phyloP scores from a whole-genome alignment of 2,888 invertebrate genomes.

The Crepidodera aurea region DNA sequence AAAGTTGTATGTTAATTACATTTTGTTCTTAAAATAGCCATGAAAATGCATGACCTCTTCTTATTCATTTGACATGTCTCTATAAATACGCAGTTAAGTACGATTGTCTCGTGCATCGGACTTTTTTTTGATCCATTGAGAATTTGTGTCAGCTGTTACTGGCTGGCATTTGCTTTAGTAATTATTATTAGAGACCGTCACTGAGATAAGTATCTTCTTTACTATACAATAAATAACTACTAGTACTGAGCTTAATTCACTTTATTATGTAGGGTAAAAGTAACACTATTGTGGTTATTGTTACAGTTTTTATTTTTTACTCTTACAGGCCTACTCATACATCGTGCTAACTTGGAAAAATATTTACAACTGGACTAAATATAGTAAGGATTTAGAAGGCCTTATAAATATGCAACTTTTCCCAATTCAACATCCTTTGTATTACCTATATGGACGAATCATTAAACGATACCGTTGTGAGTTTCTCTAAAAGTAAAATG shows the following conservation, averaged over 20 bases:
- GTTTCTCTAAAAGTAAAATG: background rate
- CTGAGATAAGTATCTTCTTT: background rate
- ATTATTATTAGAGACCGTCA: constrained; percentile 17
- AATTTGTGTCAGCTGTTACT: constrained; percentile 36
- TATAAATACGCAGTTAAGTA: constrained; percentile 49
- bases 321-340: too few species aligned
- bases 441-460: too few species aligned
- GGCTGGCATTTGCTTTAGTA: constrained; percentile 17
- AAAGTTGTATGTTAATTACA: constrained; percentile 48
- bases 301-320: too few species aligned
- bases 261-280: too few species aligned
- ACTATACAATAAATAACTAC: too few species aligned
- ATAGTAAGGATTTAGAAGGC: too few species aligned
- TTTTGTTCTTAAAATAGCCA: constrained; percentile 51
- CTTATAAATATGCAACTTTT: too few species aligned
- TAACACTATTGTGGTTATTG: too few species aligned
- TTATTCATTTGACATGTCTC: constrained; percentile 51
- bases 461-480: background rate
- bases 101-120: constrained; percentile 43
- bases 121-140: constrained; percentile 37
- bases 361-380: too few species aligned
- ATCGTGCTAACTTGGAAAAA: too few species aligned
- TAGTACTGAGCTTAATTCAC: too few species aligned
- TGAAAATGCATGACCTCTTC: constrained; percentile 51
- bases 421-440: too few species aligned